Evolutionary conservation across 2,797 vertebrate species (phyloP).

Genomic region (Darevskia mixta): DNA sequence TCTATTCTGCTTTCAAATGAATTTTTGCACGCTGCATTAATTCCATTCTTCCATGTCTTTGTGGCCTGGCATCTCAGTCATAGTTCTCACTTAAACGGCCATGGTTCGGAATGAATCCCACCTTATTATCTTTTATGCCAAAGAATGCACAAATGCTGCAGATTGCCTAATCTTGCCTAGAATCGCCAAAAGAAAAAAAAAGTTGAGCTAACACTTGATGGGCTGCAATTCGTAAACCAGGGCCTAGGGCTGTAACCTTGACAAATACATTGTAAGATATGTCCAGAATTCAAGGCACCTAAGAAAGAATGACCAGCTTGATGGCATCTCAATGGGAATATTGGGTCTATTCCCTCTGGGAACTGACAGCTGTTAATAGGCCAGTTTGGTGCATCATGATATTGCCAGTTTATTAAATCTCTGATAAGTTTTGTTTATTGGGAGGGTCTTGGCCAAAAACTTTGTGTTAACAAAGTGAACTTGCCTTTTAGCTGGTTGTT

Average conservation of each 20-base stretch:
- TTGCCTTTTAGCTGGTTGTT: no score
- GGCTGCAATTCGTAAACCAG: background rate
- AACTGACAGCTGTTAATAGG: background rate
- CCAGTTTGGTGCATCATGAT: no score
- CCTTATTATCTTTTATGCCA: background rate
- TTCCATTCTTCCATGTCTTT: no score
- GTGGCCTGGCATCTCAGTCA: background rate
- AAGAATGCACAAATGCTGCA: background rate
- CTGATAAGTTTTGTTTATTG: rapidly evolving
- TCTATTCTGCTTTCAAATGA: background rate
- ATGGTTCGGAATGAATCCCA: background rate
- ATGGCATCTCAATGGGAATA: background rate
- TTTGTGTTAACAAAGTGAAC: rapidly evolving
- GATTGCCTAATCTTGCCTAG: constrained; percentile 12
- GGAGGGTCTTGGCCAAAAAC: background rate
- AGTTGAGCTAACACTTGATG: background rate
- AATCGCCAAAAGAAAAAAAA: background rate
- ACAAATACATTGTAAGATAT: background rate
- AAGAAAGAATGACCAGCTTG: background rate
- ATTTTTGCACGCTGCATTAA: background rate
- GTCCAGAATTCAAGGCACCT: background rate
- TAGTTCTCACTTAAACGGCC: background rate
- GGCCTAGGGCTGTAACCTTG: no score
- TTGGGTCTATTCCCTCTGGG: background rate
- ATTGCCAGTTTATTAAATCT: background rate